A percentile compares a stretch with the other conserved stretches of the same genome.
These are phyloP conservation scores for Xenus cinereus DNA, from an alignment of 2,113 vertebrate genomes.

Conservation along the genomic window DNA sequence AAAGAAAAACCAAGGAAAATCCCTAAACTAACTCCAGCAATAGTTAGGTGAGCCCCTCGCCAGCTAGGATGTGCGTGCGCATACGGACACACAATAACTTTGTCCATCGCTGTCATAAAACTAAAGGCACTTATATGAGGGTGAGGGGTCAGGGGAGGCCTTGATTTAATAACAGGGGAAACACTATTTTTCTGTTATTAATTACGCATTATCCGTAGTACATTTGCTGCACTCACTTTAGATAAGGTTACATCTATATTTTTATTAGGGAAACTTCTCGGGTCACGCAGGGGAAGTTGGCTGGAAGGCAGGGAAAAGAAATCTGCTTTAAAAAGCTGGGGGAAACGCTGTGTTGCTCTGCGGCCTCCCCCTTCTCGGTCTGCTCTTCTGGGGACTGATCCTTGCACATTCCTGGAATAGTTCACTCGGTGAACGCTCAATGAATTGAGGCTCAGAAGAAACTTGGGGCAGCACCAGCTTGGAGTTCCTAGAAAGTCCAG, in stretches of 20 bases:
- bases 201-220: conserved; percentile 67
- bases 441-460: neutral
- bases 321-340: neutral
- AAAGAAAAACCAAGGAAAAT: neutral
- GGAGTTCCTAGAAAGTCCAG: neutral
- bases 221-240: conserved; percentile 57
- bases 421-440: neutral
- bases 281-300: conserved; percentile 10
- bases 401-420: conserved; percentile 58
- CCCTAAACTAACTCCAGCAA: conserved; percentile 24
- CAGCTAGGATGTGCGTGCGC: neutral
- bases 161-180: conserved; percentile 64
- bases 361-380: neutral
- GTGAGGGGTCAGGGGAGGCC: conserved; percentile 66
- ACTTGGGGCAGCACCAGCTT: neutral
- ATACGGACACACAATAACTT: conserved; percentile 29
- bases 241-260: conserved; percentile 76
- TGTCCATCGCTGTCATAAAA: conserved; percentile 68
- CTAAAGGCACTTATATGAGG: conserved; percentile 69
- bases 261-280: conserved; percentile 58
- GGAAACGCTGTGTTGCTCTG: neutral
- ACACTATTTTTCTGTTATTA: conserved; percentile 79
- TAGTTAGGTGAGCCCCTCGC: neutral
- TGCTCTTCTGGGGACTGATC: conserved; percentile 39
- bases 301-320: conserved; percentile 23